Percentiles rank a stretch among this genome's conserved stretches.
Evolutionary conservation across 2,113 vertebrate genomes (phyloP).

Genomic region (Dryoscopus gambensis): DNA sequence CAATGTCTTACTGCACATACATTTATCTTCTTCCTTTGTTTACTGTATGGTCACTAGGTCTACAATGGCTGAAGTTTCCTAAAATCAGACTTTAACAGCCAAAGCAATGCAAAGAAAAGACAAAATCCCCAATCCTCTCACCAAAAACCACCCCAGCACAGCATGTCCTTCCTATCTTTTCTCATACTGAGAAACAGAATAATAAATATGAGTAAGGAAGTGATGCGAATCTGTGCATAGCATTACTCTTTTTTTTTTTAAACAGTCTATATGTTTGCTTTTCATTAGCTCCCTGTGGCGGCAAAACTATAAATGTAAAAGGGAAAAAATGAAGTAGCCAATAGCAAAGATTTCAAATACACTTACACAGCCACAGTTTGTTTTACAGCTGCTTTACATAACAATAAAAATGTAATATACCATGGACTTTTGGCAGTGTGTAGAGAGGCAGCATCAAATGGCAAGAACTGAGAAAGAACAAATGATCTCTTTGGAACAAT

Average conservation of each 20-base stretch:
- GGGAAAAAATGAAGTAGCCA: background rate
- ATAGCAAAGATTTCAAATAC: constrained; percentile 25
- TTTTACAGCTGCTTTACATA: constrained; percentile 29
- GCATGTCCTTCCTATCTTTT: background rate
- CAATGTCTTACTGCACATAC: background rate
- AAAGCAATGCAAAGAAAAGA: background rate
- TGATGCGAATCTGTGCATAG: background rate
- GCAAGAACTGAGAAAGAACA: background rate
- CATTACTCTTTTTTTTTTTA: background rate
- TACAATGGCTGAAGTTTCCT: background rate
- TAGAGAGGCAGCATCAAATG: background rate
- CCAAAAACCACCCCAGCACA: background rate
- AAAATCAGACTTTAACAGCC: background rate
- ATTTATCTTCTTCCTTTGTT: background rate
- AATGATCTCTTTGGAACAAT: constrained; percentile 35
- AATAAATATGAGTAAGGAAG: constrained; percentile 12
- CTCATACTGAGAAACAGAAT: background rate
- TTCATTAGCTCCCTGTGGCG: constrained; percentile 34
- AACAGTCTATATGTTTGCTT: background rate
- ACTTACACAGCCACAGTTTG: background rate
- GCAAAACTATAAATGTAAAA: background rate
- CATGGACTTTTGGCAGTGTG: background rate
- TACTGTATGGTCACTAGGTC: background rate
- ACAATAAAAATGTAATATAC: constrained; percentile 50
- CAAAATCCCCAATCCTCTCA: background rate